Base-by-base conservation (phyloP, 2,888 invertebrate species). In the Neria commutata region DNA sequence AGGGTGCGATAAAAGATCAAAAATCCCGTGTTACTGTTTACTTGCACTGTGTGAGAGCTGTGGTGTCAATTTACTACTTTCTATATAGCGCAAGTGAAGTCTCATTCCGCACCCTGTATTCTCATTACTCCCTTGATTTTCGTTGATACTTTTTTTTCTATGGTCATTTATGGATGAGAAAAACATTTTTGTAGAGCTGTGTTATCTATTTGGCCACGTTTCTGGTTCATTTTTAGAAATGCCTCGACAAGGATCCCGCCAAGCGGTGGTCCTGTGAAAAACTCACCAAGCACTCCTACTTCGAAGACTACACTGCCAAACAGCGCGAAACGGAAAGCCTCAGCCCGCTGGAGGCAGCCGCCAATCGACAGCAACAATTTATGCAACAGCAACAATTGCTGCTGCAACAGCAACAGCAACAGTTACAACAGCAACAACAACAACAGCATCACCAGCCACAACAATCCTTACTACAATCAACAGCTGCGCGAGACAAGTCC, bases 211-310 rank as follows among this genome's bases (percentile, higher is more conserved):
- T n/a, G n/a, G n/a, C n/a, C n/a, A 67, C 55, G 6, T 57, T 59
- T 24, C n/a, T 63, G 56, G 75, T 23, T n/a, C n/a, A 17, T 68
- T 82, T 86, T 5, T 84, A 95, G 91, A 94, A 92, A 88, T 98
- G 98, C 81, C 84, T 99, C 68, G 94, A 96, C 81, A 95, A 95
- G 82, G 96, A 98, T 82, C 98, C 98, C 0, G 86, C 88, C 63
- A 88, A 92, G 78, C 85, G 98, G 72, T 93, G 93, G 91, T 92
- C 92, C 1, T 97, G 97, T 82, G 93, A 94, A 68, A 93, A 95
- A 79, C 85, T 99, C 46, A 83, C 95, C 55, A 87, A 89, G 64
- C 98, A 98, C 81, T 87, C 89, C 6, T 97, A 98, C 83, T 97
- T 98, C 83, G 92, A 93, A 73, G 91, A 93, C 79, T 94, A 92